phyloP scores from a whole-genome alignment of 2,888 invertebrate species.

The Plemyria rubiginata region DNA sequence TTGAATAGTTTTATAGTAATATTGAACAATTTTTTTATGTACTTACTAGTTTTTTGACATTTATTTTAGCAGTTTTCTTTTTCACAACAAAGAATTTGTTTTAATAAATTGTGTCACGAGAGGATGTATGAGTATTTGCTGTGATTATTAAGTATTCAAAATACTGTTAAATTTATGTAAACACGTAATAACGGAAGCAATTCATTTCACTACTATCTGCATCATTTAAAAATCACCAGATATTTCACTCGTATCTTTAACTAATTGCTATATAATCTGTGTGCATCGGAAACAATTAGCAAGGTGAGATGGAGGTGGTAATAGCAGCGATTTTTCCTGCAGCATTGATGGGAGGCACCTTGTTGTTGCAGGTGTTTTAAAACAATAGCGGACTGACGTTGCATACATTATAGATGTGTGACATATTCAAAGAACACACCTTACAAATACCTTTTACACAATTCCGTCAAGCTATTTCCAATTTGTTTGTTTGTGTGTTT shows the following conservation, averaged over 20 bases:
- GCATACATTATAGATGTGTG: slow-evolving; percentile 26
- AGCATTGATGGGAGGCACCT: slow-evolving; percentile 50
- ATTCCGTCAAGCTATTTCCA: no score
- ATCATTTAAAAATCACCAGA: slow-evolving; percentile 26
- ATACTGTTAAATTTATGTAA: background rate
- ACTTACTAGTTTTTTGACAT: no score
- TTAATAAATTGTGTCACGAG: background rate
- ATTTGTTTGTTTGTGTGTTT: no score
- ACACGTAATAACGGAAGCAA: slow-evolving; percentile 21
- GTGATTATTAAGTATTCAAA: background rate
- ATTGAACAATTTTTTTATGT: no score
- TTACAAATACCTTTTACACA: background rate
- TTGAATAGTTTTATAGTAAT: no score
- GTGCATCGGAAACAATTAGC: slow-evolving; percentile 74
- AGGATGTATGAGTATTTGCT: background rate
- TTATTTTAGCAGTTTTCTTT: no score
- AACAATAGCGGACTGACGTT: slow-evolving; percentile 45
- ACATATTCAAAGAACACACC: slow-evolving; percentile 23
- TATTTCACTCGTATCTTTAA: slow-evolving; percentile 13
- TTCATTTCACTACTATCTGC: slow-evolving; percentile 13
- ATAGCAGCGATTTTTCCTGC: slow-evolving; percentile 60
- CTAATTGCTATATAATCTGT: slow-evolving; percentile 15
- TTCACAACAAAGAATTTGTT: background rate
- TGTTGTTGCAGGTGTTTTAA: slow-evolving; percentile 61
- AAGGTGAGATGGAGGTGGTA: slow-evolving; percentile 66